These are phyloP conservation scores for Temnopleurus reevesii DNA, from an alignment of 53 echinoderm and acorn worm species.

Conservation along the genomic window DNA sequence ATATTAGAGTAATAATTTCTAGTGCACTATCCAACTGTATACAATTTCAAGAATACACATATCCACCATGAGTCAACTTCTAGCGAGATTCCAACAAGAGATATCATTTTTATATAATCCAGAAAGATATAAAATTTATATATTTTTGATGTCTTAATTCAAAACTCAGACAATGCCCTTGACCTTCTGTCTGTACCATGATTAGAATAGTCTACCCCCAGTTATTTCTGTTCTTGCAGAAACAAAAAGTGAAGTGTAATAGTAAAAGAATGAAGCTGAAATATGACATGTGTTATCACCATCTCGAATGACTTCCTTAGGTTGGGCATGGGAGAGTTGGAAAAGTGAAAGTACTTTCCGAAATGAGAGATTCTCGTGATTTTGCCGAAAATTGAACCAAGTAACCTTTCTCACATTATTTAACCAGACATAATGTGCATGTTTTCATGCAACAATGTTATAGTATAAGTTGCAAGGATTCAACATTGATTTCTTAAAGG, in stretches of 20 bases:
- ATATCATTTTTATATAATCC: too few relatives aligned
- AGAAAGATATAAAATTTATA: too few relatives aligned
- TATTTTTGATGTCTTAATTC: not conserved
- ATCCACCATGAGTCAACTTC: too few relatives aligned
- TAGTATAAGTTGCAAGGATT: too few relatives aligned
- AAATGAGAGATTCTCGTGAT: not conserved
- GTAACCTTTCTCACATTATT: not conserved
- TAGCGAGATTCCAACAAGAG: too few relatives aligned
- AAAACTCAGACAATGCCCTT: not conserved
- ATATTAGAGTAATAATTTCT: too few relatives aligned
- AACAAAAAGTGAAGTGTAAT: too few relatives aligned
- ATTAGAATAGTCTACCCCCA: not conserved
- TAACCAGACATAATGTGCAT: too few relatives aligned
- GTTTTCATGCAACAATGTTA: too few relatives aligned
- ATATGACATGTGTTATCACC: slow-evolving; percentile 31
- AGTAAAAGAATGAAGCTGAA: not conserved
- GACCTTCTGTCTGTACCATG: not conserved
- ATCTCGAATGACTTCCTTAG: slow-evolving; percentile 11
- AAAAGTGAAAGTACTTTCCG: slow-evolving; percentile 36
- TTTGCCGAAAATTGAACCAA: not conserved
- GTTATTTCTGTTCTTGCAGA: not conserved
- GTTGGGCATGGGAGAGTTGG: not conserved
- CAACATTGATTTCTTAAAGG: too few relatives aligned
- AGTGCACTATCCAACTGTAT: too few relatives aligned
- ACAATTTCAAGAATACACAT: too few relatives aligned